These are phyloP conservation scores for Leistus spinibarbis DNA, from an alignment of 2,888 invertebrate genomes.

Conservation along the genomic window DNA sequence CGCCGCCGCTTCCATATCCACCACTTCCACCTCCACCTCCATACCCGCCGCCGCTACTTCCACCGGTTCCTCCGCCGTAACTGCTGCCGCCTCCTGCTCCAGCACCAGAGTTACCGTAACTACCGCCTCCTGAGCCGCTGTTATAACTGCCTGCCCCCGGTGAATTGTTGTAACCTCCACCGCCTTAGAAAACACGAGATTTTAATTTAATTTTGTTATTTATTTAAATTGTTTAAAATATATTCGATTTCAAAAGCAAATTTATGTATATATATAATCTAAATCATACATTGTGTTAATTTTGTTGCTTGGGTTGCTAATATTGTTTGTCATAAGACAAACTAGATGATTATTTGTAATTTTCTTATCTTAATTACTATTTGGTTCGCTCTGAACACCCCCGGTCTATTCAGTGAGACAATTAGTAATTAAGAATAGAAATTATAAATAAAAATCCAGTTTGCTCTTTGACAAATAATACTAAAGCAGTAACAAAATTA, in stretches of 20 bases:
- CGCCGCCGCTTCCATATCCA: slow-evolving; percentile 15
- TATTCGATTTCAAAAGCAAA: background rate
- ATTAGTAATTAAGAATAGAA: too few species aligned
- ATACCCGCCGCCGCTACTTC: slow-evolving; percentile 48
- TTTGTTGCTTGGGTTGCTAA: too few species aligned
- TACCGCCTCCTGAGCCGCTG: slow-evolving; percentile 16
- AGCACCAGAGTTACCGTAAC: slow-evolving; percentile 42
- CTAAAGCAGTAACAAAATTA: too few species aligned
- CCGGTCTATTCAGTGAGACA: too few species aligned
- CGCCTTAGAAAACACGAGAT: background rate
- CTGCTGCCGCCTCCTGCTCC: slow-evolving; percentile 45
- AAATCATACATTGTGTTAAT: too few species aligned
- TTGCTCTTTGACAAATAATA: too few species aligned
- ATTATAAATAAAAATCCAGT: too few species aligned
- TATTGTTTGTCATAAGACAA: too few species aligned
- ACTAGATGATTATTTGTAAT: too few species aligned
- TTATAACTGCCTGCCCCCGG: slow-evolving; percentile 23
- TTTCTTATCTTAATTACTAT: too few species aligned
- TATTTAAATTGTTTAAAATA: background rate
- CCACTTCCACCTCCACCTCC: slow-evolving; percentile 45
- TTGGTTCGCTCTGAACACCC: too few species aligned
- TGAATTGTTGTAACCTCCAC: slow-evolving; percentile 19
- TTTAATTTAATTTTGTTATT: background rate
- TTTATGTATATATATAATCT: too few species aligned
- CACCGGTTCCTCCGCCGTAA: slow-evolving; percentile 44